Evolutionary conservation across 2,797 vertebrate genomes (phyloP).

Genomic region (Lagodon rhomboides): DNA sequence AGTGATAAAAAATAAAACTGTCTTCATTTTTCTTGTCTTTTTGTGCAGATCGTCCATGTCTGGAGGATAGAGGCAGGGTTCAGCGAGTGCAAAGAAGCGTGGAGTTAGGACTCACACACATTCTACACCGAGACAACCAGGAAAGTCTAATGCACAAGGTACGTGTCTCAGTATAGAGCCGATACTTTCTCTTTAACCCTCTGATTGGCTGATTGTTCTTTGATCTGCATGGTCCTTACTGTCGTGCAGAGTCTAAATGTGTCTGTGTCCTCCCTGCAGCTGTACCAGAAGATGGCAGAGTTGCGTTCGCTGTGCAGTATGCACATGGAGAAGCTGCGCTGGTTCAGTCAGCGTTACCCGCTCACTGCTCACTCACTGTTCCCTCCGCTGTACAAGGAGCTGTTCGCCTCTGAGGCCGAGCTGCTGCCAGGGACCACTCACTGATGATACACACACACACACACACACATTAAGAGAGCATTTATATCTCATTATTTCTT

Average conservation of each 20-base stretch:
- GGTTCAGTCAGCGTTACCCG: conserved; percentile 85
- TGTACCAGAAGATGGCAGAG: conserved; percentile 84
- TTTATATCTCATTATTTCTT: conserved; percentile 48
- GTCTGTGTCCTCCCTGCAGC: conserved; percentile 69
- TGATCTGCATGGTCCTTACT: neutral
- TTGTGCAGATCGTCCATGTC: conserved; percentile 89
- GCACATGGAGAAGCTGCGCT: conserved; percentile 87
- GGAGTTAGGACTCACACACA: conserved; percentile 89
- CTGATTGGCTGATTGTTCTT: neutral
- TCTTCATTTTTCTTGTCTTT: conserved; percentile 11
- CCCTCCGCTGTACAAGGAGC: conserved; percentile 94
- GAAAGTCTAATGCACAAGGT: conserved; percentile 92
- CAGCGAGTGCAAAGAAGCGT: conserved; percentile 88
- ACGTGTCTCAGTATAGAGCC: neutral
- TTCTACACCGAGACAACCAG: conserved; percentile 89
- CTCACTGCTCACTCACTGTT: conserved; percentile 84
- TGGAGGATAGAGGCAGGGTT: conserved; percentile 91
- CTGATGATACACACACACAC: conserved; percentile 55
- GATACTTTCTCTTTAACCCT: neutral
- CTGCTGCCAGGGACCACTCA: conserved; percentile 71
- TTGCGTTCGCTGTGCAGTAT: conserved; percentile 84
- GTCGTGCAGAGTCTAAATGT: neutral
- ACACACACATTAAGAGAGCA: conserved; percentile 5
- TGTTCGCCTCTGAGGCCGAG: conserved; percentile 90
- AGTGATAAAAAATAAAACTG: neutral